These are phyloP conservation scores for Fulica atra DNA, from an alignment of 2,113 vertebrate genomes.

Conservation along the genomic window DNA sequence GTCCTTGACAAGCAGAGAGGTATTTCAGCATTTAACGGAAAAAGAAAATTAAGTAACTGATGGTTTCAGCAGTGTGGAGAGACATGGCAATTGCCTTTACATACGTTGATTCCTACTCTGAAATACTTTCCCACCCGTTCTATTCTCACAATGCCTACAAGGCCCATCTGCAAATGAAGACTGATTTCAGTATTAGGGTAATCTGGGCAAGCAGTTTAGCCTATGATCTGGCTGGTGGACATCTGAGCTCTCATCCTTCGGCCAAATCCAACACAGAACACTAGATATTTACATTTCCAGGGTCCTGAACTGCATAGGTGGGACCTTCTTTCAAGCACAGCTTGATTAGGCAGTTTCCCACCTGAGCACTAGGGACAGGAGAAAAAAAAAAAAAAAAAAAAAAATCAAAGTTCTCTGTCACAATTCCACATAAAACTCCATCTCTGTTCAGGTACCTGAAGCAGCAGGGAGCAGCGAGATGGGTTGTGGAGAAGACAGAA, in stretches of 20 bases:
- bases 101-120: not conserved
- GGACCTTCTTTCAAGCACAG: not conserved
- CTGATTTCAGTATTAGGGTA: not conserved
- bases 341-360: not conserved
- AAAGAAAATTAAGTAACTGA: not conserved
- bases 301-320: not conserved
- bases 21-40: not conserved
- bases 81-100: accelerated
- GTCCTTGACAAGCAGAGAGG: not conserved
- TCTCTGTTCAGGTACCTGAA: not conserved
- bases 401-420: not conserved
- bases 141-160: not conserved
- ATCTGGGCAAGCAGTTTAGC: not conserved
- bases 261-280: not conserved
- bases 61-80: not conserved
- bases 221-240: not conserved
- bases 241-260: not conserved
- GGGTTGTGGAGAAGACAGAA: not conserved
- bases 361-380: not conserved
- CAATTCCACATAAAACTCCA: not conserved
- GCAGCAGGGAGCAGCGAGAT: not conserved
- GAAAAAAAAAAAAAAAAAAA: not conserved
- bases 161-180: not conserved
- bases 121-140: not conserved
- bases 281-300: not conserved